Evolutionary conservation across 2,888 invertebrate genomes (phyloP), one percentile per base, ranked within the genome.

Genomic region (Phorcus lineatus): DNA sequence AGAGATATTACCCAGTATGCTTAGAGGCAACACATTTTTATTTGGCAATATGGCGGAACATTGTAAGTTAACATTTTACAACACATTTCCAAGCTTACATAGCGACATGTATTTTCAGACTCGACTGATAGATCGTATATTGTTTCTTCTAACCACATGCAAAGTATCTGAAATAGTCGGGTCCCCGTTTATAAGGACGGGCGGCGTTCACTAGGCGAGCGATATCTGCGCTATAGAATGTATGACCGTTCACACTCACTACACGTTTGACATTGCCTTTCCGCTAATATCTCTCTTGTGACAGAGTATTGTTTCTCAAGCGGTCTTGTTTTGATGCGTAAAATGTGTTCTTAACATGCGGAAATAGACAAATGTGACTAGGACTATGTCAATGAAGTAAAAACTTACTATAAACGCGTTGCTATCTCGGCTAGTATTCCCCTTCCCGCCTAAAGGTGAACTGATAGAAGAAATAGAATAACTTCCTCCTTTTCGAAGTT

Each of bases 31-130:
- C 80, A 80, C 80, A 78, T 81, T 80, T 83, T 83, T 80, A 82
- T 86, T 86, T 86, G 85, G 80, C 88, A 90, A 90, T 87, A 90
- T 90, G 90, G 90, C 90, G 89, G 90, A 89, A 84, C 84, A 86
- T 85, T 86, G 89, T 89, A 89, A 89, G 89, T 90, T 74, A 75
- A 78, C 40, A 47, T 74, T 74, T 74, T 40, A 52, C 24, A 74
- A 74, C 62, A 74, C 52, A 74, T 52, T 74, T 74, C 52, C 52
- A 22, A 52, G 40, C 74, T 74, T 74, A 74, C 52, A 52, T 52
- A 52, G n/a, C 24, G 7, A 22, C 52, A 52, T 74, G 24, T 40
- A 22, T 24, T 19, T 52, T 74, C 74, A 74, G 74, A 74, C 24
- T 74, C 24, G 16, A 40, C 40, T 52, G 47, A 24, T 40, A 40